Percentiles rank a stretch among this genome's conserved stretches.
Evolutionary conservation across 2,888 invertebrate species (phyloP).

Genomic region (Macrosiphum euphorbiae): DNA sequence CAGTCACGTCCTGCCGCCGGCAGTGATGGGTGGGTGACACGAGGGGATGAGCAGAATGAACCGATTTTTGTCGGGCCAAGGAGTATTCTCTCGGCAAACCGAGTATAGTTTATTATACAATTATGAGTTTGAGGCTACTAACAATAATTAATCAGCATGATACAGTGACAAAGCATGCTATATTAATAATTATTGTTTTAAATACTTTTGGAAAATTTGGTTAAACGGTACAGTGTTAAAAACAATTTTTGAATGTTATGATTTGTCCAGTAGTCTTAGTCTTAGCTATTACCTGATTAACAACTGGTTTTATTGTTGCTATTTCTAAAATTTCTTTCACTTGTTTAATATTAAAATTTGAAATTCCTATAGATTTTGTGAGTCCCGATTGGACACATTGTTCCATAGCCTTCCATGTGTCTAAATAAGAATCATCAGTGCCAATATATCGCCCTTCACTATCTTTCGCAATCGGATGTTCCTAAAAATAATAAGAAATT

Average conservation of each 20-base stretch:
- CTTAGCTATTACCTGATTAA: slow-evolving; percentile 74
- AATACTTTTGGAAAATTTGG: neutral
- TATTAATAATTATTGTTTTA: neutral
- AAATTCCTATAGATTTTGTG: slow-evolving; percentile 82
- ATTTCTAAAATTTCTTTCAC: slow-evolving; percentile 76
- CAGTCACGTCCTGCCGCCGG: too few species aligned
- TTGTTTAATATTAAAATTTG: slow-evolving; percentile 86
- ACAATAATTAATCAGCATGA: neutral
- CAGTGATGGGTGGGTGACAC: too few species aligned
- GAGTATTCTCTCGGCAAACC: too few species aligned
- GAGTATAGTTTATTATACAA: neutral
- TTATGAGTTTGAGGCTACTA: neutral
- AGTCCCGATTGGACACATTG: slow-evolving; percentile 78
- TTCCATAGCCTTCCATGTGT: slow-evolving; percentile 84
- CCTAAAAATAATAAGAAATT: neutral
- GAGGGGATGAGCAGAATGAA: too few species aligned
- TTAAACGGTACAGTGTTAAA: neutral
- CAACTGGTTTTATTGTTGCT: slow-evolving; percentile 77
- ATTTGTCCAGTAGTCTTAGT: neutral
- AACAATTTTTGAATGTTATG: neutral
- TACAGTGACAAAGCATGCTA: neutral
- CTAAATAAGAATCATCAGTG: slow-evolving; percentile 69
- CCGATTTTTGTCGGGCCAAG: too few species aligned
- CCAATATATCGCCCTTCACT: slow-evolving; percentile 5
- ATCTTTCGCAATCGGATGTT: neutral